phyloP scores from a whole-genome alignment of 1,140 invertebrate genomes.

The Sycophila sp. region DNA sequence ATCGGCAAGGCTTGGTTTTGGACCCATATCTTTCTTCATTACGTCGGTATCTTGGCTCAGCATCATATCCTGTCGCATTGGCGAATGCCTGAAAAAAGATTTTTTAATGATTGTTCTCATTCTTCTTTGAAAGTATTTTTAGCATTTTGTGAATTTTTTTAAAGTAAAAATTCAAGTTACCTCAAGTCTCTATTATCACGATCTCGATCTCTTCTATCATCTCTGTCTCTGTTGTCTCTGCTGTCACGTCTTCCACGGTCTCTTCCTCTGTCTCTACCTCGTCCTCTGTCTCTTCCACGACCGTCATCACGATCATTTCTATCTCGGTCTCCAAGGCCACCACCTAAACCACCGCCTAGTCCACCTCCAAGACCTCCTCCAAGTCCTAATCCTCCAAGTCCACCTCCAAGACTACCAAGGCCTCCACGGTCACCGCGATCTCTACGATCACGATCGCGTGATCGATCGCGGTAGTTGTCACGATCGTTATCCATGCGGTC shows the following conservation, averaged over 20 bases:
- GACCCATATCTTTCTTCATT: slow-evolving; percentile 50
- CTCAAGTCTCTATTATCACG: slow-evolving; percentile 31
- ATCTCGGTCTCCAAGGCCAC: slow-evolving; percentile 38
- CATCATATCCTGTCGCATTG: slow-evolving; percentile 24
- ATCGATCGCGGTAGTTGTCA: slow-evolving; percentile 41
- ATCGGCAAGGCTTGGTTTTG: slow-evolving; percentile 61
- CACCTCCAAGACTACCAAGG: slow-evolving; percentile 41
- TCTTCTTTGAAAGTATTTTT: neutral
- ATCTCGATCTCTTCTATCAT: slow-evolving; percentile 37
- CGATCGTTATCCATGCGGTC: slow-evolving; percentile 49
- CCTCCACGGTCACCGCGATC: slow-evolving; percentile 50
- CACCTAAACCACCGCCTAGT: slow-evolving; percentile 46
- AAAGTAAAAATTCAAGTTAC: neutral
- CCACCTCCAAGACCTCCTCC: slow-evolving; percentile 39
- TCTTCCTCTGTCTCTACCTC: slow-evolving; percentile 55
- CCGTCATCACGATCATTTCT: slow-evolving; percentile 42
- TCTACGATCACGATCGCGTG: neutral
- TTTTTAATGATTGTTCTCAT: neutral
- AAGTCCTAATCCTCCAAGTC: slow-evolving; percentile 6
- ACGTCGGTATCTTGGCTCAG: slow-evolving; percentile 34
- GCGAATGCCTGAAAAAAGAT: slow-evolving; percentile 11
- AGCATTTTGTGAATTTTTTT: neutral
- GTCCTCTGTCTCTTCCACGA: slow-evolving; percentile 51
- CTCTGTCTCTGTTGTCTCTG: slow-evolving; percentile 34
- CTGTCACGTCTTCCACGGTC: slow-evolving; percentile 52